Evolutionary conservation across 1,140 invertebrate genomes (phyloP).

Genomic region (Pentalonia nigronervosa): DNA sequence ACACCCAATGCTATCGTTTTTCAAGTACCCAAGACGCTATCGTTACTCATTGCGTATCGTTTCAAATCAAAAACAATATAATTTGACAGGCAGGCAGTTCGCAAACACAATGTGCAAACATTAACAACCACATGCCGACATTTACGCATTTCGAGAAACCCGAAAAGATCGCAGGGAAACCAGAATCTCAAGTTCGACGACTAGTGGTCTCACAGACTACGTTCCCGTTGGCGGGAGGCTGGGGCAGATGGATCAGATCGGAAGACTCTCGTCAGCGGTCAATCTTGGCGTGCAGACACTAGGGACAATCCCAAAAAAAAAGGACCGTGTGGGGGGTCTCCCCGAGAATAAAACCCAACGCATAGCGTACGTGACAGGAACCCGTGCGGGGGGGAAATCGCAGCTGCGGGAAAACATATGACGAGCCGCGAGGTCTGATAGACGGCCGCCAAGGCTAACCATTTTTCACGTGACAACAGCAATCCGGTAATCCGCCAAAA

Average conservation of each 20-base stretch:
- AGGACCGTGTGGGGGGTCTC: not conserved
- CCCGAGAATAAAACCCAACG: not conserved
- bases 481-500: not conserved
- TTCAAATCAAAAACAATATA: not conserved
- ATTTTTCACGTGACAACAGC: not conserved
- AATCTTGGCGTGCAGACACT: not conserved
- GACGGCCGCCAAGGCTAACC: not conserved
- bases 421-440: not conserved
- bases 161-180: not conserved
- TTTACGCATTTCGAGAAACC: not conserved
- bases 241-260: not conserved
- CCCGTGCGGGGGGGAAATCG: not conserved
- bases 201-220: not conserved
- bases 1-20: constrained; percentile 3
- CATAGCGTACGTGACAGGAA: not conserved
- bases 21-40: not conserved
- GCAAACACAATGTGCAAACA: not conserved
- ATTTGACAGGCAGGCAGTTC: not conserved
- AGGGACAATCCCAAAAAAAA: not conserved
- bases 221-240: not conserved
- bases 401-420: constrained; percentile 43
- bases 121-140: not conserved
- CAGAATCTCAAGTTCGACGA: not conserved
- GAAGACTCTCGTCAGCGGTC: not conserved
- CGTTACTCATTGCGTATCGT: not conserved